Conservation (phyloP, 2,797 vertebrate genomes). For the Helostoma temminkii region DNA sequence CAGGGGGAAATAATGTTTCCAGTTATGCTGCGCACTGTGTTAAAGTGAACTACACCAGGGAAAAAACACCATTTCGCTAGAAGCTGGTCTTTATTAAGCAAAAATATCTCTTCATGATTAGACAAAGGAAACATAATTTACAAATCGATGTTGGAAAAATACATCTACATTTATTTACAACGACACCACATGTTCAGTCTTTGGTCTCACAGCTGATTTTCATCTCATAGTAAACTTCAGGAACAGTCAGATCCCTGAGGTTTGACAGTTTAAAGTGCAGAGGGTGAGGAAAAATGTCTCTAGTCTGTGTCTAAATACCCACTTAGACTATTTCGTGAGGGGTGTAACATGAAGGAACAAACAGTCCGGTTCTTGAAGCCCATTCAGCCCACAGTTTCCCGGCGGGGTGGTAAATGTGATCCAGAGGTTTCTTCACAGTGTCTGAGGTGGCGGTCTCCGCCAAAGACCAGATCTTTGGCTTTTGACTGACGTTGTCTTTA, state of each 20-base stretch:
- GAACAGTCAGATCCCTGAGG: constrained; percentile 59
- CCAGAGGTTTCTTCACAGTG: constrained; percentile 67
- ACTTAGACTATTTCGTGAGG: constrained; percentile 70
- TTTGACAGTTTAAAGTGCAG: constrained; percentile 82
- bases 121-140: constrained; percentile 85
- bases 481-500: constrained; percentile 82
- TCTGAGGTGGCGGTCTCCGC: constrained; percentile 93
- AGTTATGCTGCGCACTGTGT: not conserved
- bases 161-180: constrained; percentile 85
- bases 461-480: constrained; percentile 97
- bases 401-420: constrained; percentile 55
- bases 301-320: constrained; percentile 13
- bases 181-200: constrained; percentile 66
- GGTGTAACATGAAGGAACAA: constrained; percentile 72
- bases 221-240: constrained; percentile 66
- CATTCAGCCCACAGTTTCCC: constrained; percentile 84
- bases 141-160: constrained; percentile 78
- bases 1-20: not conserved
- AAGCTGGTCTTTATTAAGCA: constrained; percentile 81
- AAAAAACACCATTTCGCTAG: constrained; percentile 9
- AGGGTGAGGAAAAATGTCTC: constrained; percentile 51
- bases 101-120: constrained; percentile 80
- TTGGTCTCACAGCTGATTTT: constrained; percentile 71
- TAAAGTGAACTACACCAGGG: not conserved
- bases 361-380: constrained; percentile 78